Evolutionary conservation across 2,888 invertebrate species (phyloP).

Genomic region (Lepidonotus clava): DNA sequence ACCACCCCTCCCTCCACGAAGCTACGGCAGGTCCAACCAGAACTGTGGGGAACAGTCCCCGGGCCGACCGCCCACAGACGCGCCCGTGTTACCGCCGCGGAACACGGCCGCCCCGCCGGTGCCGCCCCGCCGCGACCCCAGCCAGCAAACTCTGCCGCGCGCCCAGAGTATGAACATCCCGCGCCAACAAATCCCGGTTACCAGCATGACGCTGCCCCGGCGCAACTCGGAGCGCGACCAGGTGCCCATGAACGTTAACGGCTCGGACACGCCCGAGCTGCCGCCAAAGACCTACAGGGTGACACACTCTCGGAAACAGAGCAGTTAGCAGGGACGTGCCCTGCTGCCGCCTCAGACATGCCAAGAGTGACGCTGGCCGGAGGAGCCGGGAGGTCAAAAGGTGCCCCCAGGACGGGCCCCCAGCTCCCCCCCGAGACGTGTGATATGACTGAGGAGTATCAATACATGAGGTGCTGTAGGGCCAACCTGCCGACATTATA

Average conservation of each 20-base stretch:
- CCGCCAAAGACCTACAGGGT: conserved; percentile 78
- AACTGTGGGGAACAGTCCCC: conserved; percentile 82
- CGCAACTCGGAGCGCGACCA: conserved; percentile 67
- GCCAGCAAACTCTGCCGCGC: conserved; percentile 25
- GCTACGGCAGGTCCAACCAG: conserved; percentile 78
- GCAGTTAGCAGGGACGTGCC: conserved; percentile 61
- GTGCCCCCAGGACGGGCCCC: neutral
- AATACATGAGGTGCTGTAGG: neutral
- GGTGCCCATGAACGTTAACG: conserved; percentile 44
- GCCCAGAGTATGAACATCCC: conserved; percentile 44
- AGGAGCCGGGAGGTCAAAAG: neutral
- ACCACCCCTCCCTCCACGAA: conserved; percentile 70
- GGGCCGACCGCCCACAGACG: conserved; percentile 85
- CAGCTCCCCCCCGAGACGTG: conserved; percentile 8
- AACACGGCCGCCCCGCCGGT: conserved; percentile 26
- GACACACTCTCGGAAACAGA: conserved; percentile 61
- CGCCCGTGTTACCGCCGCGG: conserved; percentile 81
- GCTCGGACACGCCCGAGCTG: conserved; percentile 72
- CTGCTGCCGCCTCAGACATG: neutral
- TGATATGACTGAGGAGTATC: neutral
- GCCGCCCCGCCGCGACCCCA: conserved; percentile 53
- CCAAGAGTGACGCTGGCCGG: neutral
- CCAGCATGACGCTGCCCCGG: conserved; percentile 59
- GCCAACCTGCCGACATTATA: neutral
- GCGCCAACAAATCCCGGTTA: conserved; percentile 11